A percentile compares a stretch with the other conserved stretches of the same genome.
Evolutionary conservation across 2,888 invertebrate genomes (phyloP).

Genomic region (Chymomyza amoena): DNA sequence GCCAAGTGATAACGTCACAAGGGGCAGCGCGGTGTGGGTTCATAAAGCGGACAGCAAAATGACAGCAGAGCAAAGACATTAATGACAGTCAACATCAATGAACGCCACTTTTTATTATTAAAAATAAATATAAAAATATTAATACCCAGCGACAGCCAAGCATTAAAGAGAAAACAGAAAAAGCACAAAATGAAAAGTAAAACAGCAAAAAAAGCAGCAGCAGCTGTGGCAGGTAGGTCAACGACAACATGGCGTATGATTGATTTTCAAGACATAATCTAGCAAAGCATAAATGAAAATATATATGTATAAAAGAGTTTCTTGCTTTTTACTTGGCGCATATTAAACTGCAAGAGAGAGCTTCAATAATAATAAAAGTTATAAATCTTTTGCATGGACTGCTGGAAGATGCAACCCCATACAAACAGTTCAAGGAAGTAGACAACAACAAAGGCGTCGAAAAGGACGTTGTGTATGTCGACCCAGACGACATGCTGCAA

Average conservation of each 20-base stretch:
- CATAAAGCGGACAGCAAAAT: conserved; percentile 48
- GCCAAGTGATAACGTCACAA: background rate
- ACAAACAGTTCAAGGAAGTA: background rate
- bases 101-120: conserved; percentile 55
- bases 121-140: conserved; percentile 42
- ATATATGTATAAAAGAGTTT: conserved; percentile 19
- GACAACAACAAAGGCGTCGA: conserved; percentile 21
- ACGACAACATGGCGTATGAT: conserved; percentile 56
- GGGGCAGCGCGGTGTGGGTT: background rate
- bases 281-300: conserved; percentile 36
- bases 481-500: conserved; percentile 67
- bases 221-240: background rate
- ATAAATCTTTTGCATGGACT: conserved; percentile 65
- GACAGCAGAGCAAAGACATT: conserved; percentile 49
- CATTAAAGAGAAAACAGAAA: background rate
- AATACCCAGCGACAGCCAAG: conserved; percentile 43
- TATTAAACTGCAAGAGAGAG: conserved; percentile 67
- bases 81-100: conserved; percentile 67
- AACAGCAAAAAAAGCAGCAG: background rate
- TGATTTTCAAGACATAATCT: conserved; percentile 59
- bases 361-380: conserved; percentile 75
- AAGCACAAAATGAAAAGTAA: background rate
- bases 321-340: conserved; percentile 39
- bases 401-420: background rate
- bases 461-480: background rate